Conservation (phyloP, 2,888 invertebrate genomes). For the Acleris cristana region DNA sequence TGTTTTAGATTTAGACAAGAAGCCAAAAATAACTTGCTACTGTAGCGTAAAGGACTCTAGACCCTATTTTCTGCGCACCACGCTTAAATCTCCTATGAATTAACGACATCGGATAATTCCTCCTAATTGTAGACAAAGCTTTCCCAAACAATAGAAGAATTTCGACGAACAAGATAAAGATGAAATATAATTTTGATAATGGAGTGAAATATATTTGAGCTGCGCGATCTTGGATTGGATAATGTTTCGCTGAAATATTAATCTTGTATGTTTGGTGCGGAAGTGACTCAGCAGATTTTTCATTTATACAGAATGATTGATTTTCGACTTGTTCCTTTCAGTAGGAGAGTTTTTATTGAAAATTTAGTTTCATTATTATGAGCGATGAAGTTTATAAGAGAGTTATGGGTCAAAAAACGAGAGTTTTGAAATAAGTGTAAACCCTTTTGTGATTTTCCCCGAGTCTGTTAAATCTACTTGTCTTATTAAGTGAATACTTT, state of each 20-base stretch:
- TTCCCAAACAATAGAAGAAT: slow-evolving; percentile 49
- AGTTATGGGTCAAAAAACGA: too few species aligned
- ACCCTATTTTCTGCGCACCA: neutral
- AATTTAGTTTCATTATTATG: too few species aligned
- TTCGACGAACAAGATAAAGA: slow-evolving; percentile 62
- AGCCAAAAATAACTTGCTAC: slow-evolving; percentile 6
- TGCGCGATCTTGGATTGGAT: neutral
- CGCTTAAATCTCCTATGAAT: neutral
- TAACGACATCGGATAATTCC: neutral
- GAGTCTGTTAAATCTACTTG: too few species aligned
- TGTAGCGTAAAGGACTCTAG: neutral
- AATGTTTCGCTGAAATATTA: slow-evolving; percentile 4
- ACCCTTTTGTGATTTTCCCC: too few species aligned
- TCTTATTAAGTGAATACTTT: too few species aligned
- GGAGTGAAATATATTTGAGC: slow-evolving; percentile 13
- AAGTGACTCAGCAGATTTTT: too few species aligned
- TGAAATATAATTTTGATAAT: slow-evolving; percentile 50
- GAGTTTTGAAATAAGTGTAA: too few species aligned
- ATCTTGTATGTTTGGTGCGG: too few species aligned
- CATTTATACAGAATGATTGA: too few species aligned
- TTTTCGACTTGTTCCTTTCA: too few species aligned
- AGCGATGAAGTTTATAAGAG: too few species aligned
- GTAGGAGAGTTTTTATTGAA: too few species aligned
- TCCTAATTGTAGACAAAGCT: slow-evolving; percentile 40
- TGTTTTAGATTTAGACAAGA: neutral